These are phyloP conservation scores for Poeciliopsis prolifica DNA, from an alignment of 2,113 vertebrate species.

Conservation along the genomic window DNA sequence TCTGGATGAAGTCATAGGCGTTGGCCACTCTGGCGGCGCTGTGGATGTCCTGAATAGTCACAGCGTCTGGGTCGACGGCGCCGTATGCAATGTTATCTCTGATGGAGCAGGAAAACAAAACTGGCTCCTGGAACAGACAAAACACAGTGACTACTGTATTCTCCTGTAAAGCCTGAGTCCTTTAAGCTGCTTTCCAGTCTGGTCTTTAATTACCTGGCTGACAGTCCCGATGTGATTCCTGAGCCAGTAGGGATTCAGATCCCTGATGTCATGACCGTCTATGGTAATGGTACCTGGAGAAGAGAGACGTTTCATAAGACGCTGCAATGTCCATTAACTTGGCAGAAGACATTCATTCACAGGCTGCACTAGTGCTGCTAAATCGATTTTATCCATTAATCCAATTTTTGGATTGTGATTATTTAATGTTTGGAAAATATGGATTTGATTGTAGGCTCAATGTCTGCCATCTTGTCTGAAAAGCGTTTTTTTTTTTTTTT, in stretches of 20 bases:
- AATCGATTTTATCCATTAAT: no score
- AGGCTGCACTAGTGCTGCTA: no score
- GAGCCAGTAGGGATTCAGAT: slow-evolving; percentile 92
- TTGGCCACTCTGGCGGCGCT: slow-evolving; percentile 89
- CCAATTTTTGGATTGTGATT: no score
- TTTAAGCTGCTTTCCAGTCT: background rate
- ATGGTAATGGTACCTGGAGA: slow-evolving; percentile 84
- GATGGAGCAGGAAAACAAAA: slow-evolving; percentile 96
- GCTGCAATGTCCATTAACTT: background rate
- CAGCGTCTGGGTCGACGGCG: slow-evolving; percentile 80
- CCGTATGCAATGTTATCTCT: slow-evolving; percentile 97
- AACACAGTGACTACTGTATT: background rate
- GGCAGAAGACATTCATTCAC: background rate
- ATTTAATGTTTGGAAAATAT: no score
- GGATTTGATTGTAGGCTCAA: no score
- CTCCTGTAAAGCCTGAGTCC: no score
- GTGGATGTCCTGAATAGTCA: slow-evolving; percentile 85
- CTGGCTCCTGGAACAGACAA: slow-evolving; percentile 84
- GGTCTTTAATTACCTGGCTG: slow-evolving; percentile 87
- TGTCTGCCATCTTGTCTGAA: no score
- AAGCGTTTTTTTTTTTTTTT: no score
- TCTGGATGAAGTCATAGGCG: slow-evolving; percentile 86
- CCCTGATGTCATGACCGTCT: slow-evolving; percentile 87
- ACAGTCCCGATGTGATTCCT: slow-evolving; percentile 92
- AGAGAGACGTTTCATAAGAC: background rate